phyloP scores from a whole-genome alignment of 1,140 invertebrate genomes.

The Eriosoma lanigerum region DNA sequence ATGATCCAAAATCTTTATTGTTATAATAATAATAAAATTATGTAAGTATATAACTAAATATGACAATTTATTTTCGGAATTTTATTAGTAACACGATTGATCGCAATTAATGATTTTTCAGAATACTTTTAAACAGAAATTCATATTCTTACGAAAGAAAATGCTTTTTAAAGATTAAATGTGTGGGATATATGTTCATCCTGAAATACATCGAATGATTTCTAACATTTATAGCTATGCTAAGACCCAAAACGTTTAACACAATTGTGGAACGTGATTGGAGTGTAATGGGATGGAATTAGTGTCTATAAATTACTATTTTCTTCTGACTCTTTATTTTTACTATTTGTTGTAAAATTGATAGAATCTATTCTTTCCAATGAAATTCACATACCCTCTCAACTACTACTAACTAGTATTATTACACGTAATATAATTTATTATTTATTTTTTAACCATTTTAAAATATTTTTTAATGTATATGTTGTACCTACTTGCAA shows the following conservation, averaged over 20 bases:
- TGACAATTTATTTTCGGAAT: too few species aligned
- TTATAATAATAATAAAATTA: too few species aligned
- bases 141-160: not conserved
- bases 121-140: not conserved
- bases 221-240: constrained; percentile 4
- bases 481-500: too few species aligned
- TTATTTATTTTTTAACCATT: too few species aligned
- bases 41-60: too few species aligned
- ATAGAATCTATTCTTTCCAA: not conserved
- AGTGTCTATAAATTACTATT: constrained; percentile 38
- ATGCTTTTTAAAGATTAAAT: not conserved
- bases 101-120: not conserved
- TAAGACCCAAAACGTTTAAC: constrained; percentile 20
- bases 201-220: not conserved
- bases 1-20: too few species aligned
- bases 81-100: not conserved
- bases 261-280: constrained; percentile 31
- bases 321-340: constrained; percentile 11
- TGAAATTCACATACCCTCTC: too few species aligned
- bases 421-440: too few species aligned
- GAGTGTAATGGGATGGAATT: constrained; percentile 39
- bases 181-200: not conserved
- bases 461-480: too few species aligned
- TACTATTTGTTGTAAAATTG: not conserved
- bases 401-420: too few species aligned